These are phyloP conservation scores for Ciconia stormi DNA, from an alignment of 2,113 vertebrate genomes.

Conservation along the genomic window DNA sequence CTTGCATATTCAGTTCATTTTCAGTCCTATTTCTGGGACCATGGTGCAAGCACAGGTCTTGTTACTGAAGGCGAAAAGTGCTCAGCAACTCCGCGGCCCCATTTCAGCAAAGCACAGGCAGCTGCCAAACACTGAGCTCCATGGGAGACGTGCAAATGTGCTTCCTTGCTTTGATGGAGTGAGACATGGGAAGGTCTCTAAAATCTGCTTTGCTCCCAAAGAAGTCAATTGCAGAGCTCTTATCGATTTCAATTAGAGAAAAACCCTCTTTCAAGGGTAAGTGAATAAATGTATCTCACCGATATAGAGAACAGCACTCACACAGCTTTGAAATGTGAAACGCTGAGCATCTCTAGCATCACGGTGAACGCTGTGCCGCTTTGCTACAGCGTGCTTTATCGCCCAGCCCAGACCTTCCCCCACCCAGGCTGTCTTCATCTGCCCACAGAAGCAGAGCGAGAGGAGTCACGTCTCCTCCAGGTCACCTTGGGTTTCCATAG, in stretches of 20 bases:
- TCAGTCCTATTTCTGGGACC: background rate
- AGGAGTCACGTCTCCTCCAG: background rate
- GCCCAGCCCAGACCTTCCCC: background rate
- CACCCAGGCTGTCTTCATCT: background rate
- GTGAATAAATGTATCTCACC: background rate
- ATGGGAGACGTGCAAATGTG: background rate
- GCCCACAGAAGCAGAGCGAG: background rate
- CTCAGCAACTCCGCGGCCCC: accelerated
- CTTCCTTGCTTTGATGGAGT: background rate
- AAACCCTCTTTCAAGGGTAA: background rate
- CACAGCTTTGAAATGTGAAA: background rate
- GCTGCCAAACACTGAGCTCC: background rate
- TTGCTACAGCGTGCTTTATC: background rate
- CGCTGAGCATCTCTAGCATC: background rate
- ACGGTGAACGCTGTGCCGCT: accelerated
- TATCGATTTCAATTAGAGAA: background rate
- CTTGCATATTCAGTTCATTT: background rate
- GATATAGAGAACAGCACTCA: background rate
- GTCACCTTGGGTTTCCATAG: slow-evolving; percentile 76
- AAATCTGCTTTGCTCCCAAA: background rate
- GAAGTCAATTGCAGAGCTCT: background rate
- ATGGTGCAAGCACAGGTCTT: background rate
- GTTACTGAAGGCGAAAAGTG: background rate
- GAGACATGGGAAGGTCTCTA: background rate
- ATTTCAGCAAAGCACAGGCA: background rate